Evolutionary conservation across 2,797 vertebrate genomes (phyloP).

Genomic region (Lindbergichthys nudifrons): DNA sequence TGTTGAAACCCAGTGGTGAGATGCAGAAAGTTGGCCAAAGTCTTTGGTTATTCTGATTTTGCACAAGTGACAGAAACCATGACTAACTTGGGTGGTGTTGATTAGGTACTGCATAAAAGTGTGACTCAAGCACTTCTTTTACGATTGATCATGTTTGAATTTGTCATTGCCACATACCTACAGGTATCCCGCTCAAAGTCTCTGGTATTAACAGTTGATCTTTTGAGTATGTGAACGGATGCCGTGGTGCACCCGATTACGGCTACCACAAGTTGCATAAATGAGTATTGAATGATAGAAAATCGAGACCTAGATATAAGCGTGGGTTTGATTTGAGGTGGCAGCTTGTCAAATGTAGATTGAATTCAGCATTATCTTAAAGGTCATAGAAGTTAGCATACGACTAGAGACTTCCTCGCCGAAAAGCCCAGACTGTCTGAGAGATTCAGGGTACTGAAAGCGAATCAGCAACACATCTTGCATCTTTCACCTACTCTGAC

Average conservation of each 20-base stretch:
- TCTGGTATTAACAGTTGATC: constrained; percentile 8
- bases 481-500: constrained; percentile 1
- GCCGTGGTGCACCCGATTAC: constrained; percentile 31
- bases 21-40: neutral
- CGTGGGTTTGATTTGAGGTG: constrained; percentile 22
- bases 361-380: neutral
- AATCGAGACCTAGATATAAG: neutral
- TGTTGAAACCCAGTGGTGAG: neutral
- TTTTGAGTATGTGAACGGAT: constrained; percentile 53
- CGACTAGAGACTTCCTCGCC: neutral
- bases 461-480: neutral
- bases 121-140: constrained; percentile 2
- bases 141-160: constrained; percentile 21
- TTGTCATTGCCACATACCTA: neutral
- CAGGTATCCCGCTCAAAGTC: neutral
- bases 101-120: neutral
- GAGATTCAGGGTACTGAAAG: constrained; percentile 11
- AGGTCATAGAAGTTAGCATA: neutral
- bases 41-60: neutral
- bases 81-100: neutral
- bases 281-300: constrained; percentile 11
- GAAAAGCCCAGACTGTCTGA: constrained; percentile 18
- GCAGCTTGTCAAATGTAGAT: neutral
- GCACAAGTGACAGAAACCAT: neutral
- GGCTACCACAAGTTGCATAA: constrained; percentile 22